A percentile compares a stretch with the other conserved stretches of the same genome.
Evolutionary conservation across 2,113 vertebrate species (phyloP).

Genomic region (Pseudopodoces humilis): DNA sequence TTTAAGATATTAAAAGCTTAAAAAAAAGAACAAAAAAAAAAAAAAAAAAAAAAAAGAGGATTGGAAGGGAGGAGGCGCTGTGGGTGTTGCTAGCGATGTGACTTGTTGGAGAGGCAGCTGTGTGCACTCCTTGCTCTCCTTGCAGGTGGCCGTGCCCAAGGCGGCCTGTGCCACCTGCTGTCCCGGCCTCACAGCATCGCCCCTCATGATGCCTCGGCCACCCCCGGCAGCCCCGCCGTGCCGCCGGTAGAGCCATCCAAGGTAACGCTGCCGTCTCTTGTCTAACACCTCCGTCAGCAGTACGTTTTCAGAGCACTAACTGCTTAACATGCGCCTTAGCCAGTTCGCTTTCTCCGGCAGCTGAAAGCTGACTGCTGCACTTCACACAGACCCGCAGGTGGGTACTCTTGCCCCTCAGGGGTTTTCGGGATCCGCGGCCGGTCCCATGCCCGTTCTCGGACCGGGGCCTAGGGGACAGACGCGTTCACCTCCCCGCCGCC

Average conservation of each 20-base stretch:
- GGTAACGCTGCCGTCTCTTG: not conserved
- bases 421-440: not conserved
- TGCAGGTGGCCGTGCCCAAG: not conserved
- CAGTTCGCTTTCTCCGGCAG: fast-evolving
- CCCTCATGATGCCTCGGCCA: fast-evolving
- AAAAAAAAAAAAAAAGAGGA: not conserved
- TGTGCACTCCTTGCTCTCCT: fast-evolving
- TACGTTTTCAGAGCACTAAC: not conserved
- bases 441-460: not conserved
- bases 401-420: not conserved
- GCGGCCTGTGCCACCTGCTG: not conserved
- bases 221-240: not conserved
- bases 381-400: not conserved
- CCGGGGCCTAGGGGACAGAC: not conserved
- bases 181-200: not conserved
- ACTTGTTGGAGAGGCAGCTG: fast-evolving
- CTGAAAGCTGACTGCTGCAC: fast-evolving
- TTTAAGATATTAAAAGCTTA: not conserved
- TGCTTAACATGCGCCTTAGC: fast-evolving
- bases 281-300: not conserved
- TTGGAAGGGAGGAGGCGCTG: not conserved
- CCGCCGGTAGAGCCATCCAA: not conserved
- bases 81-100: not conserved
- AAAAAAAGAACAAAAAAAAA: too few relatives aligned
- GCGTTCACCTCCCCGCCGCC: too few relatives aligned